Conservation (phyloP, 2,113 vertebrate genomes). For the Rousettus leschenaultii region DNA sequence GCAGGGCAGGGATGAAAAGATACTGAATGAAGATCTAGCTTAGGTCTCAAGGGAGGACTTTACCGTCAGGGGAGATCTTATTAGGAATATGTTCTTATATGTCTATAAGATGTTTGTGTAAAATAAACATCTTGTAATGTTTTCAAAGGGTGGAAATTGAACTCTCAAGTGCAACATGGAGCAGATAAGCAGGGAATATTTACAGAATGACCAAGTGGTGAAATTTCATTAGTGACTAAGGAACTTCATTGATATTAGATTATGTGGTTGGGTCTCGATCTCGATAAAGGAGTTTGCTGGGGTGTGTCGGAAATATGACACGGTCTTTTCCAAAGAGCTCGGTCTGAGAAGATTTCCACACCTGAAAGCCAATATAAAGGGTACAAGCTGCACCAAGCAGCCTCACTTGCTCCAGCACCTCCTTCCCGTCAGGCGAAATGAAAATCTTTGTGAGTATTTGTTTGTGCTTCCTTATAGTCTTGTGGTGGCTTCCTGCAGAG, state of each 20-base stretch:
- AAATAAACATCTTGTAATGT: background rate
- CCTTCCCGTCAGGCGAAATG: slow-evolving; percentile 76
- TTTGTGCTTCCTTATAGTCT: background rate
- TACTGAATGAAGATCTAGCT: background rate
- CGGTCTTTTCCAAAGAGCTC: slow-evolving; percentile 37
- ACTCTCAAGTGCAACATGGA: background rate
- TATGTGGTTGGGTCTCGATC: slow-evolving; percentile 60
- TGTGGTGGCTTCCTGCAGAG: background rate
- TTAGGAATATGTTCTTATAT: background rate
- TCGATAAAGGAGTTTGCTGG: slow-evolving; percentile 77
- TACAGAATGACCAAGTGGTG: slow-evolving; percentile 70
- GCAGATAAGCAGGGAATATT: slow-evolving; percentile 69
- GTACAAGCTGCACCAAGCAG: background rate
- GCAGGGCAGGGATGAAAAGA: background rate
- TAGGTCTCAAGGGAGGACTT: background rate
- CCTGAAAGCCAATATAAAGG: slow-evolving; percentile 79
- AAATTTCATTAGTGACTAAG: slow-evolving; percentile 67
- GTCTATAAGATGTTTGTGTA: background rate
- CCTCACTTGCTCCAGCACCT: slow-evolving; percentile 55
- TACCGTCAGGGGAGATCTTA: background rate
- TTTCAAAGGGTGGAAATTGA: slow-evolving; percentile 59
- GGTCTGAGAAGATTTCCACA: slow-evolving; percentile 69
- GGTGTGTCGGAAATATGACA: slow-evolving; percentile 72
- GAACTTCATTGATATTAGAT: slow-evolving; percentile 55
- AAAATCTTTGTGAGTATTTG: slow-evolving; percentile 80